Percentiles rank a stretch among this genome's conserved stretches.
Evolutionary conservation across 2,113 vertebrate genomes (phyloP).

Genomic region (Gobio gobio): DNA sequence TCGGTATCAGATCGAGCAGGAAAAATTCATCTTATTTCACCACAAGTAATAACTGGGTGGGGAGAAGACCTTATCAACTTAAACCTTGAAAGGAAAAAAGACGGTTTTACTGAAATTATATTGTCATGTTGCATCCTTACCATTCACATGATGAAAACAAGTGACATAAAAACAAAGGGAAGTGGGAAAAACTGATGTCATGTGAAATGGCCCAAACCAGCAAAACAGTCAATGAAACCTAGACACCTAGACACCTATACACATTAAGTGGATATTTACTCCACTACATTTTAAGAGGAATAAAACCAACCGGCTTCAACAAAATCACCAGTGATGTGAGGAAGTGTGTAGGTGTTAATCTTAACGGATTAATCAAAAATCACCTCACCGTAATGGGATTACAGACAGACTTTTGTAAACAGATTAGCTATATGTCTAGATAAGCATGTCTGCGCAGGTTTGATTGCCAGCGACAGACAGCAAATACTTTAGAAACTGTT

Average conservation of each 20-base stretch:
- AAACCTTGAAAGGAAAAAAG: not conserved
- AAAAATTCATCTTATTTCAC: not conserved
- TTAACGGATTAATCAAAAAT: conserved; percentile 70
- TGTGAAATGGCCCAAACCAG: not conserved
- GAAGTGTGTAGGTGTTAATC: conserved; percentile 53
- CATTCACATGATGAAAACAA: not conserved
- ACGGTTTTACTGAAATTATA: not conserved
- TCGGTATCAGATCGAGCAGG: not conserved
- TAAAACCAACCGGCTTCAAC: not conserved
- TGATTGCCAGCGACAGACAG: not conserved
- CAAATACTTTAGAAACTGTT: not conserved
- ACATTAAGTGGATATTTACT: not conserved
- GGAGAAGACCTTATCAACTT: not conserved
- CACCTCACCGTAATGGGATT: conserved; percentile 69
- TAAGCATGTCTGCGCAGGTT: not conserved
- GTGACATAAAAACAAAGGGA: not conserved
- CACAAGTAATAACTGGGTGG: conserved; percentile 5
- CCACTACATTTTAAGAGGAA: not conserved
- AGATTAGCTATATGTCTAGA: conserved; percentile 56
- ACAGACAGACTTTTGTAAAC: conserved; percentile 41
- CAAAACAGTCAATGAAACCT: not conserved
- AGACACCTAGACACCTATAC: not conserved
- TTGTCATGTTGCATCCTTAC: not conserved
- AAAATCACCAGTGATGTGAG: conserved; percentile 8
- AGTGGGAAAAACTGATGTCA: not conserved